Evolutionary conservation across 2,888 invertebrate species (phyloP), one percentile per base, ranked within the genome.

Genomic region (Lypha dubia): DNA sequence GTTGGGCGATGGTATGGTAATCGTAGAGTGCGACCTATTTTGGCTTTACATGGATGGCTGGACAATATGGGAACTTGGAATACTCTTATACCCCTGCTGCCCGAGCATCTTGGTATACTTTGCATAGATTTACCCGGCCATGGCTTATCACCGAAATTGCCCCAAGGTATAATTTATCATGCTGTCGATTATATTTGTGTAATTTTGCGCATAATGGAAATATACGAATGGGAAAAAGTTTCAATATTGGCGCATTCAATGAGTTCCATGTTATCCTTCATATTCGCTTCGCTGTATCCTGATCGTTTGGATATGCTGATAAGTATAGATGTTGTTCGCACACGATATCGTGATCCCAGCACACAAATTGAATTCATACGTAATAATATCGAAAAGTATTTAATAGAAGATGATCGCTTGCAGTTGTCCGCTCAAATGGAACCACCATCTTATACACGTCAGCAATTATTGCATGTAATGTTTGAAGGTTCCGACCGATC

Each of bases 41-140:
- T 97, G 53, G 95, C 95, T 1, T 88, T 96, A 1, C 96, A 96
- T 89, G 96, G 96, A 1, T 96, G 96, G 96, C 95, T 95, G 91
- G 96, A 97, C 91, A 97, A 96, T 90, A 94, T 95, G 60, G 95
- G 95, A 51, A 94, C 95, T 0, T 97, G 96, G 93, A 95, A 96
- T 89, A 93, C 94, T 0, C 89, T 96, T 63, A 93, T 95, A 46
- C 95, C 95, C 0, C 89, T 94, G 83, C 89, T 96, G 82, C 93
- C 93, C n/a, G 88, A 92, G 58, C 91, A 93, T 80, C 87, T 93
- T 24, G 93, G 94, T 17, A 92, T 94, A 79, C 89, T 96, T 6
- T 94, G 95, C 7, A 92, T 96, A 46, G 96, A 96, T 90, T 92
- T 95, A 51, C 95, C 95, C 32, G 95, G 96, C 0, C 95, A 96